Percentiles rank a stretch among this genome's conserved stretches.
These are phyloP conservation scores for Antennarius striatus DNA, from an alignment of 2,113 vertebrate genomes.

Conservation along the genomic window DNA sequence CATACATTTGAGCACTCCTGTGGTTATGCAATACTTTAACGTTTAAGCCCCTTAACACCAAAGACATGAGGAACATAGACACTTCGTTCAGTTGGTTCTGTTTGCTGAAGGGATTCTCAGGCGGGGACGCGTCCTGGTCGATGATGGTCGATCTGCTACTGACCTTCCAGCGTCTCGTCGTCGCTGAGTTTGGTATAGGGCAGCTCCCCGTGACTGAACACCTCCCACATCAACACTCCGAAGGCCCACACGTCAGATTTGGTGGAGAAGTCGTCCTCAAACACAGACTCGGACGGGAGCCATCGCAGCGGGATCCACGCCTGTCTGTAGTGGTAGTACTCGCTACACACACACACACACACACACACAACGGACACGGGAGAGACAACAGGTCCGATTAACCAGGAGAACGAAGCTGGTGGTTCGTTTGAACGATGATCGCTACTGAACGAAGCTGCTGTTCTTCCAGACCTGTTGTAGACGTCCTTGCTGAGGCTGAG, in stretches of 20 bases:
- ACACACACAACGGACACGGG: background rate
- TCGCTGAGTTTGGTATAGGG: slow-evolving; percentile 86
- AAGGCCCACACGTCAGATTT: slow-evolving; percentile 97
- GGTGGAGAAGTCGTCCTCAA: slow-evolving; percentile 94
- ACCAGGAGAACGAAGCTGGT: too few relatives aligned
- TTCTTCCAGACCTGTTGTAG: slow-evolving; percentile 87
- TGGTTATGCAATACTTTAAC: too few relatives aligned
- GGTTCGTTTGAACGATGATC: too few relatives aligned
- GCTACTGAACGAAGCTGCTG: too few relatives aligned
- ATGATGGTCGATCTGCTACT: slow-evolving; percentile 16
- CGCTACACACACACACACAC: slow-evolving; percentile 70
- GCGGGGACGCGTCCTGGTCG: too few relatives aligned
- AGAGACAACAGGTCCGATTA: background rate
- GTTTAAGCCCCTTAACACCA: too few relatives aligned
- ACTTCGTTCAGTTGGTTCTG: too few relatives aligned
- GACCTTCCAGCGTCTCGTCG: slow-evolving; percentile 93
- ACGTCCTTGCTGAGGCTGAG: slow-evolving; percentile 97
- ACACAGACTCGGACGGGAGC: slow-evolving; percentile 92
- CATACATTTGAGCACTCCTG: too few relatives aligned
- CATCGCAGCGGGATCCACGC: slow-evolving; percentile 95
- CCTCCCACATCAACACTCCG: slow-evolving; percentile 97
- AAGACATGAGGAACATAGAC: too few relatives aligned
- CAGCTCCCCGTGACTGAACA: slow-evolving; percentile 93
- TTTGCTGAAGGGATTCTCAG: too few relatives aligned
- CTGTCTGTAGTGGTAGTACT: slow-evolving; percentile 97